Evolutionary conservation across 1,140 invertebrate genomes (phyloP).

Genomic region (Andricus grossulariae): DNA sequence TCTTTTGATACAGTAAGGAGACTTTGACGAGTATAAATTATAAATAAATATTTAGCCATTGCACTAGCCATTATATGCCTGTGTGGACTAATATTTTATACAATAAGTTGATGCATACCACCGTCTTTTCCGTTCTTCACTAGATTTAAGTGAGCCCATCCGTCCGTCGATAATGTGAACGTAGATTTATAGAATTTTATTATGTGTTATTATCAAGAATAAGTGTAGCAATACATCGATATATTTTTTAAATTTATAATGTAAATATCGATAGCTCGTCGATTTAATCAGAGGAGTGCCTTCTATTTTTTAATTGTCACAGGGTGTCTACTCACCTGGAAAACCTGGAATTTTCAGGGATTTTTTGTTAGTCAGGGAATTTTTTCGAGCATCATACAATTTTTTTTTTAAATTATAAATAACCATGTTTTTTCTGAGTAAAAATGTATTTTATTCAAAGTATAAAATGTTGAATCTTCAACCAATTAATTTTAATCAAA

Average conservation of each 20-base stretch:
- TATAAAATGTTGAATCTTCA: too few species aligned
- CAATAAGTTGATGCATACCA: slow-evolving; percentile 11
- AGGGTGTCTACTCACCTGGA: too few species aligned
- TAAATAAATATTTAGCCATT: slow-evolving; percentile 15
- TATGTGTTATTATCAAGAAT: slow-evolving; percentile 15
- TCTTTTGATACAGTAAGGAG: neutral
- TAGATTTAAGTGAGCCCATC: slow-evolving; percentile 40
- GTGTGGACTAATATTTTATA: neutral
- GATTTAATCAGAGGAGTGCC: neutral
- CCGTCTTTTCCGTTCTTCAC: slow-evolving; percentile 29
- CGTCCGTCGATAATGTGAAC: slow-evolving; percentile 51
- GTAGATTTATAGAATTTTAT: slow-evolving; percentile 12
- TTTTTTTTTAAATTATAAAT: too few species aligned
- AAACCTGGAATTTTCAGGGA: too few species aligned
- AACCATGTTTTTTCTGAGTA: too few species aligned
- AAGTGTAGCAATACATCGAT: slow-evolving; percentile 25
- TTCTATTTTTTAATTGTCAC: neutral
- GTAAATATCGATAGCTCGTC: slow-evolving; percentile 38
- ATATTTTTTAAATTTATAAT: slow-evolving; percentile 40
- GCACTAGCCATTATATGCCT: slow-evolving; percentile 13
- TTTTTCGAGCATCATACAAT: too few species aligned
- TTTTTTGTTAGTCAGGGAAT: too few species aligned
- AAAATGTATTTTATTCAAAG: too few species aligned
- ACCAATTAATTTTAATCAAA: too few species aligned
- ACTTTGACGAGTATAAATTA: neutral